Evolutionary conservation across 2,113 vertebrate species (phyloP).

Genomic region (Grallaria varia): DNA sequence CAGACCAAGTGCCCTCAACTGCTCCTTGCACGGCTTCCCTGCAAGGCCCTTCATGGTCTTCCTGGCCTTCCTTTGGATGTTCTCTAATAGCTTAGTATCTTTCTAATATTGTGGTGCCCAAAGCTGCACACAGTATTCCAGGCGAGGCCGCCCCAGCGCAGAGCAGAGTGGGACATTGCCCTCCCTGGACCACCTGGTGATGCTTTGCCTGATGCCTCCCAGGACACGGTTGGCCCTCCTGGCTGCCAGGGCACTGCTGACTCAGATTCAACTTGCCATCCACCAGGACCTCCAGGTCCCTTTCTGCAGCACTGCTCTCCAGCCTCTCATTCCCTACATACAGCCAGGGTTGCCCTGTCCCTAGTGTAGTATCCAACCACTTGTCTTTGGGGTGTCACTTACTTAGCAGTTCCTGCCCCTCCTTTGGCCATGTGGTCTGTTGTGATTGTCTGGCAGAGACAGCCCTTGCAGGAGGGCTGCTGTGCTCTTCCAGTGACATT

Average conservation of each 20-base stretch:
- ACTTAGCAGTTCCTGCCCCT: accelerated
- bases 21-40: accelerated
- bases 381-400: accelerated
- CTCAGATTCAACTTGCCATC: neutral
- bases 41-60: neutral
- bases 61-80: accelerated
- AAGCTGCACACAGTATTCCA: accelerated
- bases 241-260: neutral
- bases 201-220: neutral
- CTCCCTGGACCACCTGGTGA: accelerated
- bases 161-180: neutral
- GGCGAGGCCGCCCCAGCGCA: accelerated
- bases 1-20: neutral
- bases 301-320: neutral
- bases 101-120: neutral
- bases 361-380: neutral
- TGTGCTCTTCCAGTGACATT: neutral
- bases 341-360: neutral
- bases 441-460: neutral
- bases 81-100: neutral
- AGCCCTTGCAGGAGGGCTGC: neutral
- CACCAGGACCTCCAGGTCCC: no score
- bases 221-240: accelerated
- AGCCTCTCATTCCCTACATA: neutral
- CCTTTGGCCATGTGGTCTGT: neutral